A percentile compares a stretch with the other conserved stretches of the same genome.
Conservation (phyloP, 1,140 invertebrate species). For the Tribolium madens region DNA sequence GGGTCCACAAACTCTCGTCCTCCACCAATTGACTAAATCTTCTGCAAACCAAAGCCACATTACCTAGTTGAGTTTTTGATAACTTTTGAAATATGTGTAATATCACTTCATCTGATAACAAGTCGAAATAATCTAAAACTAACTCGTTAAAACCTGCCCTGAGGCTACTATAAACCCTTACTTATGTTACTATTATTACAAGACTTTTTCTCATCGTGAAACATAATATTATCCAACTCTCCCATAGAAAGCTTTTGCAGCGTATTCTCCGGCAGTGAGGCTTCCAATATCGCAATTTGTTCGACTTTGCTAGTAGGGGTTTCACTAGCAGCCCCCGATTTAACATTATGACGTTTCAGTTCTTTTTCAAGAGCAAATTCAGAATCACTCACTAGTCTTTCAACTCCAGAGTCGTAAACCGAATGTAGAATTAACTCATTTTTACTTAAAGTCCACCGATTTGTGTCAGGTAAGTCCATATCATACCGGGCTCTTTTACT, state of each 20-base stretch:
- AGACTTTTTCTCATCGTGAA: not conserved
- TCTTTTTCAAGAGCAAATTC: conserved; percentile 33
- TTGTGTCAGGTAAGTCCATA: conserved; percentile 43
- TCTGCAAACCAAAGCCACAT: conserved; percentile 77
- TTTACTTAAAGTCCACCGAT: conserved; percentile 55
- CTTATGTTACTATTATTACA: not conserved
- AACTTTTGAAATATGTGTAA: conserved; percentile 86
- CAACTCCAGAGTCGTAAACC: conserved; percentile 57
- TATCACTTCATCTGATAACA: conserved; percentile 85
- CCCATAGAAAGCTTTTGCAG: conserved; percentile 34
- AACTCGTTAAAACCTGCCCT: not conserved
- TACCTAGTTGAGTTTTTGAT: conserved; percentile 79
- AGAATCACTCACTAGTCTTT: conserved; percentile 55
- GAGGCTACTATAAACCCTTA: not conserved
- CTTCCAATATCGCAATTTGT: conserved; percentile 53
- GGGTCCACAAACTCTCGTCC: conserved; percentile 87
- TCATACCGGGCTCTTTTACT: conserved; percentile 58
- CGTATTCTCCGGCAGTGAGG: conserved; percentile 51
- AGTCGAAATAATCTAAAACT: conserved; percentile 70
- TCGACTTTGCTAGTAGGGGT: not conserved
- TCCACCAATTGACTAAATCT: conserved; percentile 78
- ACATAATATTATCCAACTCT: conserved; percentile 2
- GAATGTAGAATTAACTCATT: conserved; percentile 56
- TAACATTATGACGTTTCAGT: conserved; percentile 4
- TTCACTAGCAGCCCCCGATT: not conserved